phyloP scores from a whole-genome alignment of 2,113 vertebrate genomes.

The Gallinago jamesoni region DNA sequence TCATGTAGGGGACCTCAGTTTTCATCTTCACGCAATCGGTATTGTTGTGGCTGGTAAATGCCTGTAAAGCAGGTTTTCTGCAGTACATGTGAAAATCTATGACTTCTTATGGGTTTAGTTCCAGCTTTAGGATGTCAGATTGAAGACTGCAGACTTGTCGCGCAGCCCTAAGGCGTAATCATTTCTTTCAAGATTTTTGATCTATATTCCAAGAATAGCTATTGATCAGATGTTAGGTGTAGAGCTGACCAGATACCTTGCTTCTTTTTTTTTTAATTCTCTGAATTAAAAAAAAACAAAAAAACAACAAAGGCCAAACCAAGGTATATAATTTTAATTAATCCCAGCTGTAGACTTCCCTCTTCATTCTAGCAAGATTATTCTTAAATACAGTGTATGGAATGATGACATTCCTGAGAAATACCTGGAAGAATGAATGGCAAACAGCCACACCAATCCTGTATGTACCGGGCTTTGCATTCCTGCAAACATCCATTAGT shows the following conservation, averaged over 20 bases:
- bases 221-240: background rate
- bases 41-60: background rate
- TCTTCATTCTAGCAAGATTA: background rate
- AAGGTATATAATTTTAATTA: background rate
- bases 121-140: background rate
- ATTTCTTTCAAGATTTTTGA: background rate
- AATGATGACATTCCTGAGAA: background rate
- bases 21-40: background rate
- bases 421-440: conserved; percentile 81
- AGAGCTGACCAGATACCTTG: background rate
- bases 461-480: conserved; percentile 73
- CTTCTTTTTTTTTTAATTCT: background rate
- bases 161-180: background rate
- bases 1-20: background rate
- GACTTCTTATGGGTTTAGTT: background rate
- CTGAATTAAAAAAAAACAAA: background rate
- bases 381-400: background rate
- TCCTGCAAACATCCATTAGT: conserved; percentile 78
- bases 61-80: background rate
- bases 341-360: background rate
- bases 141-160: background rate
- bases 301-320: background rate
- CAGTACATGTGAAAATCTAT: background rate
- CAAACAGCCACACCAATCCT: conserved; percentile 72
- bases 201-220: background rate